phyloP scores from a whole-genome alignment of 2,797 vertebrate species.

The Podarcis siculus region DNA sequence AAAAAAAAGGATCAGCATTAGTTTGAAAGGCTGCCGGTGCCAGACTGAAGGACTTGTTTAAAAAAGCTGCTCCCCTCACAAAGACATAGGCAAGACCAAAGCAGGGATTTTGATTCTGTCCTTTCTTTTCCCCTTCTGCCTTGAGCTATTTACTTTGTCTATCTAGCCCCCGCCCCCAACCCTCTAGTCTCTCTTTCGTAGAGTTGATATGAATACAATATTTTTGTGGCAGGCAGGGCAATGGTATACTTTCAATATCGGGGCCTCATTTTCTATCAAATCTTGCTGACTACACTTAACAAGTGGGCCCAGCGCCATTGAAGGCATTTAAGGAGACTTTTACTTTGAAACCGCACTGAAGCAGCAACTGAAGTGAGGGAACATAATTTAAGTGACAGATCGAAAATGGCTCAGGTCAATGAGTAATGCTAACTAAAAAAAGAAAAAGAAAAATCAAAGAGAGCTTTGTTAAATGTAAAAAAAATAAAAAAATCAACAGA shows the following conservation, averaged over 20 bases:
- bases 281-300: neutral
- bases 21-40: constrained; percentile 24
- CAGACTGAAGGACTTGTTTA: constrained; percentile 15
- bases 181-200: neutral
- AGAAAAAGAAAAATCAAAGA: constrained; percentile 2
- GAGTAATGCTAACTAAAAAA: constrained; percentile 6
- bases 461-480: constrained; percentile 20
- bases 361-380: constrained; percentile 1
- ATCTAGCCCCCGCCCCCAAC: too few relatives aligned
- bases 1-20: constrained; percentile 26
- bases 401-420: constrained; percentile 25
- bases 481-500: neutral
- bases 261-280: constrained; percentile 12
- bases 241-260: constrained; percentile 6
- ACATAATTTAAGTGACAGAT: neutral
- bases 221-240: neutral
- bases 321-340: neutral
- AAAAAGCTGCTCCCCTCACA: neutral
- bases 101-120: neutral
- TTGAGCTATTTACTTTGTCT: constrained; percentile 35
- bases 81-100: constrained; percentile 4
- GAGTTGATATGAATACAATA: constrained; percentile 18
- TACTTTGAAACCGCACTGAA: neutral
- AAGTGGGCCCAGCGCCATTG: neutral
- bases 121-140: constrained; percentile 17